Conservation (phyloP, 2,113 vertebrate species). For the Globicephala melas region DNA sequence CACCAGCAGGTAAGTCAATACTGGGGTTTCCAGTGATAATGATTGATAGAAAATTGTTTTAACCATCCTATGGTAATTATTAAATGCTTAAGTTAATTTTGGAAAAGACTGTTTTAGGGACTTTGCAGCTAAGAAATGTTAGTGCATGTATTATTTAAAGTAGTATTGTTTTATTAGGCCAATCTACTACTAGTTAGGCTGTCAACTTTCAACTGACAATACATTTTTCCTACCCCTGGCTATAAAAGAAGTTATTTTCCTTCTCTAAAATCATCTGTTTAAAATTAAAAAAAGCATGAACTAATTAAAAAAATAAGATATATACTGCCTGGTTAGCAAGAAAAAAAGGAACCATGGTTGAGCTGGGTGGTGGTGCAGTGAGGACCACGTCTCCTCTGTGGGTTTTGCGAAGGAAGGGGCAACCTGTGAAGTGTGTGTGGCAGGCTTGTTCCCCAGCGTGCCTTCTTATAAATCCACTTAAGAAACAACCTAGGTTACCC, state of each 20-base stretch:
- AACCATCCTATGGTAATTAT: not conserved
- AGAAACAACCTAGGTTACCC: not conserved
- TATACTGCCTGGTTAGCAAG: not conserved
- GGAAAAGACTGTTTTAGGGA: not conserved
- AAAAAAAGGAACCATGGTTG: not conserved
- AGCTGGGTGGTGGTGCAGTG: not conserved
- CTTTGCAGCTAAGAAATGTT: not conserved
- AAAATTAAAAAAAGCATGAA: not conserved
- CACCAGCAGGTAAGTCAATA: constrained; percentile 92
- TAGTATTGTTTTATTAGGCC: not conserved
- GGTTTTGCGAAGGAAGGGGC: not conserved
- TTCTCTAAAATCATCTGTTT: constrained; percentile 39
- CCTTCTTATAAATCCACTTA: not conserved
- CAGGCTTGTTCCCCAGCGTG: not conserved
- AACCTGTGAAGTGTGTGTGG: not conserved
- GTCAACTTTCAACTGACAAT: not conserved
- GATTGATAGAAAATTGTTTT: not conserved
- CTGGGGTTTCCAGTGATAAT: constrained; percentile 40
- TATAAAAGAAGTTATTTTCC: constrained; percentile 21
- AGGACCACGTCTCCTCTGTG: not conserved
- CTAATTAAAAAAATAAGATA: not conserved
- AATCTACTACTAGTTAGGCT: not conserved
- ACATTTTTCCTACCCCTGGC: not conserved
- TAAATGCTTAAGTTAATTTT: constrained; percentile 26
- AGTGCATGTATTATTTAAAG: constrained; percentile 9